Evolutionary conservation across 2,888 invertebrate genomes (phyloP).

Genomic region (Agriotes lineatus): DNA sequence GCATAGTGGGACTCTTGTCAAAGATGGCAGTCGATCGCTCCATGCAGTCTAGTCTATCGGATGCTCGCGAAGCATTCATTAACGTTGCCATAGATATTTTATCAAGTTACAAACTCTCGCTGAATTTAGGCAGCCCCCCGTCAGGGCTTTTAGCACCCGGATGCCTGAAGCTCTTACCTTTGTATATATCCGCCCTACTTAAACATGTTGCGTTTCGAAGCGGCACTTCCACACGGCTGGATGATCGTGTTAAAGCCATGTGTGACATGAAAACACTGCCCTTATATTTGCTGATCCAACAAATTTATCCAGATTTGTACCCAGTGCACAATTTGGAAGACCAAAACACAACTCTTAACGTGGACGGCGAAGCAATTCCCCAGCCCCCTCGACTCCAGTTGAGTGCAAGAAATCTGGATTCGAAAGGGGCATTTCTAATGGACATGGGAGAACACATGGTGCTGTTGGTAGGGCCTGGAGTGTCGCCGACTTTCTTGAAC

Average conservation of each 20-base stretch:
- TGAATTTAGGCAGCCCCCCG: conserved; percentile 72
- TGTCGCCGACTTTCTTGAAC: conserved; percentile 80
- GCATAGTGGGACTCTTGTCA: conserved; percentile 89
- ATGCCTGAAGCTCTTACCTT: conserved; percentile 85
- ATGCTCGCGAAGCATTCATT: conserved; percentile 96
- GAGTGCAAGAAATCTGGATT: conserved; percentile 83
- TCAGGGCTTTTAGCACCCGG: conserved; percentile 81
- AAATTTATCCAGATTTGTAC: conserved; percentile 93
- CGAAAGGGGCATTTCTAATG: conserved; percentile 91
- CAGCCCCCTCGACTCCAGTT: conserved; percentile 87
- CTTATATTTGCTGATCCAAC: conserved; percentile 81
- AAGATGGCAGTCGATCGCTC: conserved; percentile 99
- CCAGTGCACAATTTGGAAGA: conserved; percentile 80
- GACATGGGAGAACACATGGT: conserved; percentile 88
- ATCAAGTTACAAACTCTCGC: conserved; percentile 77
- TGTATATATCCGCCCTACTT: conserved; percentile 89
- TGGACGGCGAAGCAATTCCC: conserved; percentile 65
- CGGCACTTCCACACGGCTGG: conserved; percentile 88
- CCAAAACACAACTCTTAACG: conserved; percentile 58
- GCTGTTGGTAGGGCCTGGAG: conserved; percentile 86
- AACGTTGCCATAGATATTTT: conserved; percentile 94
- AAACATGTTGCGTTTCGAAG: conserved; percentile 93
- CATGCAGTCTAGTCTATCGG: conserved; percentile 85
- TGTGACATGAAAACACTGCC: conserved; percentile 93
- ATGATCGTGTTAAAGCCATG: conserved; percentile 95